phyloP scores from a whole-genome alignment of 1,140 invertebrate species.

The Papilio machaon region DNA sequence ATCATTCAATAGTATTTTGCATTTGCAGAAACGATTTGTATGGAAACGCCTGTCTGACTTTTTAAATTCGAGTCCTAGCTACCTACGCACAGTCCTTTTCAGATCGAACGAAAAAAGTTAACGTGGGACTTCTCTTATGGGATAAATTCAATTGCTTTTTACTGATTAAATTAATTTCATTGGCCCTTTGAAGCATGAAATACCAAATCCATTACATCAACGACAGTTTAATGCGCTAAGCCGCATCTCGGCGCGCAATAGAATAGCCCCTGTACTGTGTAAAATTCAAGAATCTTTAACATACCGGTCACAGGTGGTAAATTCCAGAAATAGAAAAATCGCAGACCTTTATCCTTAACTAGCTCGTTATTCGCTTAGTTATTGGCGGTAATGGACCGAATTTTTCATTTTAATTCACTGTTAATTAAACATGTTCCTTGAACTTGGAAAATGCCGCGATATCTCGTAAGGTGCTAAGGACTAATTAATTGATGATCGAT shows the following conservation, averaged over 20 bases:
- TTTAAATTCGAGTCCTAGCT: not conserved
- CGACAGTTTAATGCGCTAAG: conserved; percentile 71
- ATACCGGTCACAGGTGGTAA: conserved; percentile 60
- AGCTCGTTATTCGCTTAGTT: conserved; percentile 60
- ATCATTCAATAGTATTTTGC: conserved; percentile 58
- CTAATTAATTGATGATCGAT: conserved; percentile 79
- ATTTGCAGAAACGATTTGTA: conserved; percentile 55
- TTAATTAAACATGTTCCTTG: conserved; percentile 69
- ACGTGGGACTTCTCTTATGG: conserved; percentile 58
- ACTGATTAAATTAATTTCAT: conserved; percentile 80
- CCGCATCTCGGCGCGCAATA: conserved; percentile 49
- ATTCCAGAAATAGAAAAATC: conserved; percentile 55
- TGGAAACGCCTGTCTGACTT: conserved; percentile 16
- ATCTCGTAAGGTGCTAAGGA: conserved; percentile 72
- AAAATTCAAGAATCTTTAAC: conserved; percentile 55
- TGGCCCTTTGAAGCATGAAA: conserved; percentile 74
- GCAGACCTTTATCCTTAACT: conserved; percentile 44
- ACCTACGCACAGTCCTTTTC: conserved; percentile 44
- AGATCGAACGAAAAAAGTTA: conserved; percentile 72
- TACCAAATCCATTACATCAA: conserved; percentile 73
- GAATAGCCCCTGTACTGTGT: conserved; percentile 46
- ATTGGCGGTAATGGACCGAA: conserved; percentile 53
- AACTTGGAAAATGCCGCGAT: conserved; percentile 59
- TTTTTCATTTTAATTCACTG: conserved; percentile 74
- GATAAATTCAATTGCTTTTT: conserved; percentile 66